These are phyloP conservation scores for Protonibea diacanthus DNA, from an alignment of 2,797 vertebrate genomes.

Conservation along the genomic window DNA sequence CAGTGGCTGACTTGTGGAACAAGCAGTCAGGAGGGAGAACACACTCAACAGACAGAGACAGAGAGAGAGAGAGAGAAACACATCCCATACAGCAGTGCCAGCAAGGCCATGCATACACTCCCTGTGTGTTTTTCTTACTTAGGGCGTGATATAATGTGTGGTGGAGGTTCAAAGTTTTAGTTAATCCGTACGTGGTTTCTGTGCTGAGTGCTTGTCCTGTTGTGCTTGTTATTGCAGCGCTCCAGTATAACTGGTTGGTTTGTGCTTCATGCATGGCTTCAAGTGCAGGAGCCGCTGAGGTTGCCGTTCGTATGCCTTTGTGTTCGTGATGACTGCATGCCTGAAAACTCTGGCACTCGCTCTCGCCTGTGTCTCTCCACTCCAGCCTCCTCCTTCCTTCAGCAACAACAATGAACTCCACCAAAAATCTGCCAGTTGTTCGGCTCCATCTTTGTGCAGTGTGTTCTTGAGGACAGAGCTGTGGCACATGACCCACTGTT, in stretches of 20 bases:
- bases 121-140: conserved; percentile 23
- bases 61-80: conserved; percentile 3
- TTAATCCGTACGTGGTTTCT: conserved; percentile 12
- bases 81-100: conserved; percentile 38
- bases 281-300: conserved; percentile 41
- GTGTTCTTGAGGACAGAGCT: background rate
- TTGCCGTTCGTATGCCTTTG: conserved; percentile 43
- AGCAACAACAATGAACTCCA: conserved; percentile 15
- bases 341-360: conserved; percentile 39
- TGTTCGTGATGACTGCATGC: conserved; percentile 32
- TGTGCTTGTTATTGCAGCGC: conserved; percentile 29
- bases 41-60: conserved; percentile 14
- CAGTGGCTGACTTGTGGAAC: conserved; percentile 68
- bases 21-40: conserved; percentile 56
- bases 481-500: background rate
- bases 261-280: conserved; percentile 57
- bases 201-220: background rate
- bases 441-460: conserved; percentile 15
- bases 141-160: conserved; percentile 1
- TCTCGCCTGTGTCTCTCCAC: conserved; percentile 22
- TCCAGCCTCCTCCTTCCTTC: conserved; percentile 14
- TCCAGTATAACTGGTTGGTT: conserved; percentile 20
- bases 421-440: conserved; percentile 9
- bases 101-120: conserved; percentile 28
- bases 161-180: conserved; percentile 24